A percentile compares a stretch with the other conserved stretches of the same genome.
Conservation (phyloP, 2,113 vertebrate genomes). For the Oncorhynchus masou region DNA sequence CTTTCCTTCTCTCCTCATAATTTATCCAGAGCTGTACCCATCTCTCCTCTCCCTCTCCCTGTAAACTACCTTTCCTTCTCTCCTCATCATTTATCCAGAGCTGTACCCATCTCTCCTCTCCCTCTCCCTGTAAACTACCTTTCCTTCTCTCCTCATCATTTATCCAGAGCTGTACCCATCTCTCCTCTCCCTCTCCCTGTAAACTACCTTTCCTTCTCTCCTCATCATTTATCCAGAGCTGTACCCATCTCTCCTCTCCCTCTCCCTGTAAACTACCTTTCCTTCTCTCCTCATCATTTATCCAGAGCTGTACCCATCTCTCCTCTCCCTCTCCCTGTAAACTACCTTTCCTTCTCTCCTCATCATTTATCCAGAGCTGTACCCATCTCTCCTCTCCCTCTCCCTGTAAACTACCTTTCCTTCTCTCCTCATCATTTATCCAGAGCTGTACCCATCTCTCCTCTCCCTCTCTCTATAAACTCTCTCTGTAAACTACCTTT, state of each 20-base stretch:
- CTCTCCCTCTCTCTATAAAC: no score
- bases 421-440: no score
- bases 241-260: background rate
- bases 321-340: background rate
- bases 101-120: background rate
- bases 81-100: background rate
- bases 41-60: background rate
- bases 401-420: no score
- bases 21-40: background rate
- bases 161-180: background rate
- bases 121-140: no score
- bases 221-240: background rate
- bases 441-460: no score
- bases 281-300: background rate
- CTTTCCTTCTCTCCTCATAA: no score
- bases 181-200: background rate
- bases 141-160: no score
- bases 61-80: no score
- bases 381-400: background rate
- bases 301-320: background rate
- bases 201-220: no score
- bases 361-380: background rate
- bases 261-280: no score
- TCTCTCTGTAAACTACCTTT: background rate
- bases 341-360: no score